Base-by-base conservation (phyloP, 2,113 vertebrate species). In the Perca fluviatilis region DNA sequence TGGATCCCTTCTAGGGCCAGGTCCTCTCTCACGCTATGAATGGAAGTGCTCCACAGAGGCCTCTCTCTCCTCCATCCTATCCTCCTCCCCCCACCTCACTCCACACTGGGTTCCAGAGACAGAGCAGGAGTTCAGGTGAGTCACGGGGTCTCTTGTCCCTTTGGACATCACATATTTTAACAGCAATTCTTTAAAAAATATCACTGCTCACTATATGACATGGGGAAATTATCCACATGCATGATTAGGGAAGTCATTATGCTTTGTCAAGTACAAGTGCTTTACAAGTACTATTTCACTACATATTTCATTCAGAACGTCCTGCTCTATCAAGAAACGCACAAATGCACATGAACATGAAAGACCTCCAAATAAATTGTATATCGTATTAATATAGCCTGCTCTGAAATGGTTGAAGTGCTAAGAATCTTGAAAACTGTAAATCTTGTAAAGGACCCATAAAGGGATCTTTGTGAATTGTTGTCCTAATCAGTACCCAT, bases 71-170 rank as follows among this genome's bases (percentile, higher is more conserved):
- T 46, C 95, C 96, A 13, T 95, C 95, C 4, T 97, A 97, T 84
- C 95, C 96, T 61, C 95, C 96, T 76, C 96, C 96, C 25, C 96
- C 97, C 49, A 79, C 95, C 79, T 97, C 96, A 0, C 95, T 98
- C 86, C 97, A 95, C 92, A 96, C 95, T 36, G 96, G 95, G 79
- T 95, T 97, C 88, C 97, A 95, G 56, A 88, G 90, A 83, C 97
- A 96, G 66, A 96, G 94, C 88, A 95, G 96, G 66, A 96, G 94
- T 63, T 96, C 97, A 82, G 98, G 98, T 99, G 93, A 96, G 97
- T 88, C 43, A 50, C 79, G 53, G 7, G 16, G n/a, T 71, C 23
- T 69, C 58, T 80, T 60, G 2, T 51, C 13, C 16, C 3, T 12
- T 64, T 4, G 54, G 12, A 50, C n/a, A 47, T 9, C 25, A 14